Percentiles rank a stretch among this genome's conserved stretches.
phyloP scores from a whole-genome alignment of 2,888 invertebrate genomes.

The Miltochrista miniata region DNA sequence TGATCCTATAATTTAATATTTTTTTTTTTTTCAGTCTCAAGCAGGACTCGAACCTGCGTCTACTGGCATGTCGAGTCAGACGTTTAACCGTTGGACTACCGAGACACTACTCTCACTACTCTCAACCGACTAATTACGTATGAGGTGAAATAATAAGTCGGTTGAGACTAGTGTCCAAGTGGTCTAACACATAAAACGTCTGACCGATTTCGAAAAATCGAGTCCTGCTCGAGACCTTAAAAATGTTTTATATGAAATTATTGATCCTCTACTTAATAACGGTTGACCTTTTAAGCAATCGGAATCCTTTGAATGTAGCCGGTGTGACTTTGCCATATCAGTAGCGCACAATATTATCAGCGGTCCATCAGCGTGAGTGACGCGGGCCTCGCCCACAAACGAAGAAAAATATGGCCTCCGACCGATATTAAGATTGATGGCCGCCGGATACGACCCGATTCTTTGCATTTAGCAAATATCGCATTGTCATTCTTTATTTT shows the following conservation, averaged over 20 bases:
- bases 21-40: no score
- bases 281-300: conserved; percentile 1
- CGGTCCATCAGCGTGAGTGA: conserved; percentile 70
- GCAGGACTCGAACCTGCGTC: no score
- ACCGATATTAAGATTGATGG: conserved; percentile 77
- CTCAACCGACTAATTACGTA: no score
- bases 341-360: conserved; percentile 44
- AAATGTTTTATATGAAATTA: neutral
- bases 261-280: conserved; percentile 2
- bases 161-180: no score
- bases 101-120: no score
- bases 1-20: no score
- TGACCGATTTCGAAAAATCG: no score
- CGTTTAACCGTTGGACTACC: no score
- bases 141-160: no score
- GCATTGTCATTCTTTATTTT: conserved; percentile 43
- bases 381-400: conserved; percentile 59
- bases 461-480: conserved; percentile 49
- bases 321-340: conserved; percentile 21
- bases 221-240: no score
- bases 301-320: conserved; percentile 31
- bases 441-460: conserved; percentile 42
- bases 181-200: no score
- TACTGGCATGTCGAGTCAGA: no score
- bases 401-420: conserved; percentile 75